Percentiles rank a stretch among this genome's conserved stretches.
Evolutionary conservation across 2,113 vertebrate species (phyloP).

Genomic region (Phainopepla nitens): DNA sequence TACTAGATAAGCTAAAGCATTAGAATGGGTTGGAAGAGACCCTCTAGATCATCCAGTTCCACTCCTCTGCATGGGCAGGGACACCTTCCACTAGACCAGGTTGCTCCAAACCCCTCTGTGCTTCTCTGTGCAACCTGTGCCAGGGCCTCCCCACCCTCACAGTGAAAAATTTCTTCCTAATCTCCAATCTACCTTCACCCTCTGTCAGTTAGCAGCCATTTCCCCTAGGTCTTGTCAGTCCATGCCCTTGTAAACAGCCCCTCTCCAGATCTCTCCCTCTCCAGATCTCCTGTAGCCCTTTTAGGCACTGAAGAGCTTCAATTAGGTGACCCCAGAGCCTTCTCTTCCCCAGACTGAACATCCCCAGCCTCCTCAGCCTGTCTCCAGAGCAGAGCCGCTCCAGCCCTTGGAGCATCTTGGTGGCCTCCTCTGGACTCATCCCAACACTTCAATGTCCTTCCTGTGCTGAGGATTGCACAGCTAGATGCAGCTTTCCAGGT

Average conservation of each 20-base stretch:
- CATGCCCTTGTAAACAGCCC: background rate
- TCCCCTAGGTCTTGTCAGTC: background rate
- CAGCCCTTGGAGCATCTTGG: background rate
- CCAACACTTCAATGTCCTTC: background rate
- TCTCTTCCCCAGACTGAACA: background rate
- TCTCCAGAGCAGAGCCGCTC: background rate
- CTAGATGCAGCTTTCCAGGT: background rate
- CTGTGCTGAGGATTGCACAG: background rate
- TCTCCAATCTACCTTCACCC: background rate
- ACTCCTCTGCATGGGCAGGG: background rate
- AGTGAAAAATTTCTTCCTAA: background rate
- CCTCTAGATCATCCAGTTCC: accelerated
- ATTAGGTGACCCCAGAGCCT: background rate
- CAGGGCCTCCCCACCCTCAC: background rate
- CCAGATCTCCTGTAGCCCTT: background rate
- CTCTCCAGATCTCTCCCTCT: background rate
- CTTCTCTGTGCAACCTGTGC: accelerated
- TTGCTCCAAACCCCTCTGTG: too few relatives aligned
- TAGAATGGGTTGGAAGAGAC: background rate
- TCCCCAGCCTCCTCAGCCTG: background rate
- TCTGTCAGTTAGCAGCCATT: background rate
- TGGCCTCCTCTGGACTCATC: background rate
- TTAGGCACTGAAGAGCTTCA: background rate
- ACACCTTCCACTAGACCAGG: accelerated
- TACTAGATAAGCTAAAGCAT: background rate